phyloP scores from a whole-genome alignment of 2,888 invertebrate species.

The Chaitophorus viminalis region DNA sequence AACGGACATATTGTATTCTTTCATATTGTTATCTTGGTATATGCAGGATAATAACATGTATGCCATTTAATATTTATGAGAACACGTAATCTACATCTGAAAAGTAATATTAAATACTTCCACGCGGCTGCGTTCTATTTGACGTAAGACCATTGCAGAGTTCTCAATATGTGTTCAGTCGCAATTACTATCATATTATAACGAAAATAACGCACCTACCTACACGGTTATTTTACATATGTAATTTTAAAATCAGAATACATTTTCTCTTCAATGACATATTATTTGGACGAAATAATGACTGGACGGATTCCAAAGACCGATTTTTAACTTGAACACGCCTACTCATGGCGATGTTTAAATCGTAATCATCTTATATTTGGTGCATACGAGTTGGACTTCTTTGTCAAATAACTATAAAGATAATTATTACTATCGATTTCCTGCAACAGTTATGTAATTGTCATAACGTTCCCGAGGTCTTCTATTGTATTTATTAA shows the following conservation, averaged over 20 bases:
- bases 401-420: neutral
- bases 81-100: neutral
- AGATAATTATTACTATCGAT: neutral
- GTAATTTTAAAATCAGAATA: neutral
- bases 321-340: neutral
- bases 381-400: neutral
- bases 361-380: neutral
- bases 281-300: neutral
- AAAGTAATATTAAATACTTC: neutral
- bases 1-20: neutral
- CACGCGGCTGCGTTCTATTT: neutral
- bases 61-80: neutral
- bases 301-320: neutral
- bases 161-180: neutral
- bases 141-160: neutral
- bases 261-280: neutral
- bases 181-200: neutral
- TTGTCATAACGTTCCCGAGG: neutral
- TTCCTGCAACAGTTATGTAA: neutral
- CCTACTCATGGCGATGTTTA: neutral
- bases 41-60: neutral
- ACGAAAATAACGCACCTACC: neutral
- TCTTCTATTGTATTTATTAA: conserved; percentile 13
- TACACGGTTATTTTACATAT: neutral
- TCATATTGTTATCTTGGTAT: neutral